These are phyloP conservation scores for Tupaia chinensis DNA, from an alignment of 2,113 vertebrate genomes.

Conservation along the genomic window DNA sequence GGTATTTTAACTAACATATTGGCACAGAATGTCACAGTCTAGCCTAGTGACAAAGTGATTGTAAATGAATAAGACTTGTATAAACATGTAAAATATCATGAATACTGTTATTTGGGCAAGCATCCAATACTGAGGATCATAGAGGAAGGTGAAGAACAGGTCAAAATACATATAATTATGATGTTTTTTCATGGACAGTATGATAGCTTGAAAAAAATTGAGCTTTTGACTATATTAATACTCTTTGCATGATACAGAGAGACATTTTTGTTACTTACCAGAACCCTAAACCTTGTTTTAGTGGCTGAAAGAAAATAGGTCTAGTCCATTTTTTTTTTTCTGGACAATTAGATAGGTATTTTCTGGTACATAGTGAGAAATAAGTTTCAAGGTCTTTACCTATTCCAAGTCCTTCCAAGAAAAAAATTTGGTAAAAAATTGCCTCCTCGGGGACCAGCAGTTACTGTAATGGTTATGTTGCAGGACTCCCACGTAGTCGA, in stretches of 20 bases:
- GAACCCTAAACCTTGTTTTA: background rate
- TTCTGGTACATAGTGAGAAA: background rate
- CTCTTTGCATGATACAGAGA: background rate
- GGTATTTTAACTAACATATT: slow-evolving; percentile 29
- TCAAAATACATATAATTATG: background rate
- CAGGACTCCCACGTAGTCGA: too few species aligned
- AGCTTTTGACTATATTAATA: background rate
- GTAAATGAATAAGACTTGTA: background rate
- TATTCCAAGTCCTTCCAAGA: background rate
- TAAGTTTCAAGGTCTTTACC: background rate
- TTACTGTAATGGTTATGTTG: too few species aligned
- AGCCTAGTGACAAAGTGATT: slow-evolving; percentile 3
- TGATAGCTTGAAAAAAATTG: slow-evolving; percentile 11
- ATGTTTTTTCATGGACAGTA: slow-evolving; percentile 6
- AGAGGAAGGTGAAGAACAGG: slow-evolving; percentile 1
- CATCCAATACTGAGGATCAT: background rate
- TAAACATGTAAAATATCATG: background rate
- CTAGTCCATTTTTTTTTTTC: background rate
- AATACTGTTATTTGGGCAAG: background rate
- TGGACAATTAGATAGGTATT: background rate
- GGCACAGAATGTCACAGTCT: background rate
- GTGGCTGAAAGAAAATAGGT: background rate
- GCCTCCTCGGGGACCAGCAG: background rate
- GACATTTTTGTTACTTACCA: background rate
- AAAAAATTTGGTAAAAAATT: background rate